phyloP scores from a whole-genome alignment of 2,797 vertebrate species.

The Oophaga sylvatica region DNA sequence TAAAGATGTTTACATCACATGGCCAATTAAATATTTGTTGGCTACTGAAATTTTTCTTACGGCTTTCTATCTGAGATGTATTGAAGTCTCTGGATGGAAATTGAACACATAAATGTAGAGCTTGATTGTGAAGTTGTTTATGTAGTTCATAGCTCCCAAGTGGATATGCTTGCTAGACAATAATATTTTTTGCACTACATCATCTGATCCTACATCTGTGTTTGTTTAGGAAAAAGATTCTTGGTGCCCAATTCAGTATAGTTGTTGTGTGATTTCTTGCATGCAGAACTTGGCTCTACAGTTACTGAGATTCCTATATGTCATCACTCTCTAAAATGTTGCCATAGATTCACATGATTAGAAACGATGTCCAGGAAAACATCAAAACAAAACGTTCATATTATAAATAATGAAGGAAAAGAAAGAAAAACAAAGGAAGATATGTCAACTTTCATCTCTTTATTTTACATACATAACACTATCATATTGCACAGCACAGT shows the following conservation, averaged over 20 bases:
- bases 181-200: conserved; percentile 29
- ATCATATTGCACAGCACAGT: too few species aligned
- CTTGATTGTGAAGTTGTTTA: conserved; percentile 36
- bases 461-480: too few species aligned
- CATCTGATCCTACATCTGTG: conserved; percentile 43
- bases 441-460: not conserved
- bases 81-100: not conserved
- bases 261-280: conserved; percentile 4
- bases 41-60: not conserved
- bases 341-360: not conserved
- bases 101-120: not conserved
- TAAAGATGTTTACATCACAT: not conserved
- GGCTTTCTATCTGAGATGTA: not conserved
- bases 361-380: not conserved
- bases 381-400: not conserved
- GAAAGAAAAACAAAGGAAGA: not conserved
- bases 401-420: not conserved
- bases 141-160: conserved; percentile 11
- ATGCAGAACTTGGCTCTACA: not conserved
- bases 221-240: conserved; percentile 34
- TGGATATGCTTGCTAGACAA: conserved; percentile 30
- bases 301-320: not conserved
- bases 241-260: conserved; percentile 16
- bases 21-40: not conserved
- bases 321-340: not conserved